Evolutionary conservation across 2,888 invertebrate genomes (phyloP), one percentile per base, ranked within the genome.

Genomic region (Epinotia bilunana): DNA sequence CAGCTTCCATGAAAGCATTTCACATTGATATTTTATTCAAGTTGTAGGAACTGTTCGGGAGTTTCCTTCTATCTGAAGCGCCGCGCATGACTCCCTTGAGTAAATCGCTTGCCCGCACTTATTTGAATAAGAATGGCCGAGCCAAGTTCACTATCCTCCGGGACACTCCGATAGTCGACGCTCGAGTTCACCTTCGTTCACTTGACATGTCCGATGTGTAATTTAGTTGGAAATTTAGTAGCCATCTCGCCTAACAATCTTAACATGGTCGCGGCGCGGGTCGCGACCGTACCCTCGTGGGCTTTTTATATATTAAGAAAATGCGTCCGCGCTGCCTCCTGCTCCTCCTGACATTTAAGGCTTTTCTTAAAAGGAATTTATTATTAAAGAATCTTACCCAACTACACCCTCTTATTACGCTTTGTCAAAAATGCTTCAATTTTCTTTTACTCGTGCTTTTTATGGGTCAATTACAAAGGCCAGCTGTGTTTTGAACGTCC

Each of bases 51-150:
- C 78, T 78, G 76, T 74, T 74, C 57, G 76, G 73, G 33, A n/a
- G 49, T 6, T 53, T 33, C n/a, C n/a, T 79, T 78, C 79, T 80
- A 81, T 82, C 83, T 80, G 79, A 78, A 77, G 78, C 77, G 74
- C 82, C 73, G 82, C 83, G 83, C 87, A 81, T 82, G 81, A 80
- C 79, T 87, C 89, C 86, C 87, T 60, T 70, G 87, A 83, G 90
- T 85, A 87, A 90, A 90, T 90, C 90, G 85, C 83, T 72, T 84
- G 88, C 82, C 88, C 86, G 86, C 87, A 85, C 89, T 88, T 90
- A 92, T 92, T 93, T 92, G 91, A 93, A 93, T 93, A 91, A 92
- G 91, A 92, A 92, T 91, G 83, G 89, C 83, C 86, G 84, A 87
- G 84, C 83, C 85, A 85, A 87, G 84, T 84, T 82, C 81, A 73